phyloP scores from a whole-genome alignment of 2,888 invertebrate genomes.

The Branchinecta sandiegonensis region DNA sequence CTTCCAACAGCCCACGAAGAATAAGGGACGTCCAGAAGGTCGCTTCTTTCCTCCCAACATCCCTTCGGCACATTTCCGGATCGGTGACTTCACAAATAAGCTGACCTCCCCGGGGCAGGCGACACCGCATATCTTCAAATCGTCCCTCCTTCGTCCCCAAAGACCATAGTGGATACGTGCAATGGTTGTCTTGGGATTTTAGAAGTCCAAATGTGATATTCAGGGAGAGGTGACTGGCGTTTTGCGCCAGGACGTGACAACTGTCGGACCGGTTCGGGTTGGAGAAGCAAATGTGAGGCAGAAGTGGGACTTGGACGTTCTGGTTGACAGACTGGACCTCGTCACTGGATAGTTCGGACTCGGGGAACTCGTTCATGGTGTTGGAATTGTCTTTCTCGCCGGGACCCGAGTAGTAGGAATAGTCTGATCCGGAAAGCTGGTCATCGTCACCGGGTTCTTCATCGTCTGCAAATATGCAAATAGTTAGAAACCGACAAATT shows the following conservation, averaged over 20 bases:
- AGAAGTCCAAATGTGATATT: neutral
- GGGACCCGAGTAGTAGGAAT: too few relatives aligned
- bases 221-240: neutral
- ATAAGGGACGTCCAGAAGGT: neutral
- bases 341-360: too few relatives aligned
- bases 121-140: neutral
- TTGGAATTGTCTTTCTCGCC: too few relatives aligned
- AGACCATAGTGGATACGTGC: neutral
- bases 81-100: slow-evolving; percentile 10
- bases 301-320: neutral
- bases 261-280: neutral
- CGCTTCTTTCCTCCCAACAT: neutral
- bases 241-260: neutral
- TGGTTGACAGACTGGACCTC: too few relatives aligned
- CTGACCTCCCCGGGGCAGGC: neutral
- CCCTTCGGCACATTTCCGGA: neutral
- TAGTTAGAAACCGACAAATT: too few relatives aligned
- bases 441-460: too few relatives aligned
- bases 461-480: too few relatives aligned
- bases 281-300: slow-evolving; percentile 3
- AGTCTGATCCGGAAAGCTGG: too few relatives aligned
- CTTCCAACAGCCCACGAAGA: neutral
- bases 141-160: neutral
- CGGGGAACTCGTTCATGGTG: too few relatives aligned
- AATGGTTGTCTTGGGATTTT: neutral